phyloP scores from a whole-genome alignment of 2,797 vertebrate species.

The Orientallactaga sibirica region DNA sequence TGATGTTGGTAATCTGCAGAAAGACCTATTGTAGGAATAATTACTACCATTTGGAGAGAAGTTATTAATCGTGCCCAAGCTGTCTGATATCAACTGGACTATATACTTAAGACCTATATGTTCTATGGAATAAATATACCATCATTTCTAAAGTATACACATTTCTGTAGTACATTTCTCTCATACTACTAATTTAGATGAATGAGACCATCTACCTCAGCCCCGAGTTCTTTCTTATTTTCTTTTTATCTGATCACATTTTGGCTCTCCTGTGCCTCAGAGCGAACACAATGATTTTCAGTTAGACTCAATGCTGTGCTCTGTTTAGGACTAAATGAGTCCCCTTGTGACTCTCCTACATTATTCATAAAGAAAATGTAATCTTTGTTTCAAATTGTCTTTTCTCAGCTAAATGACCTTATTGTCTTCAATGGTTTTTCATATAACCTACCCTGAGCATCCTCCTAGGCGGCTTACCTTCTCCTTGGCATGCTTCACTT shows the following conservation, averaged over 20 bases:
- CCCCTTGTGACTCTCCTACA: background rate
- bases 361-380: background rate
- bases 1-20: background rate
- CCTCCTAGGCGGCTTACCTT: background rate
- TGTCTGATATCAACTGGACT: background rate
- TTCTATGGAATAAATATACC: background rate
- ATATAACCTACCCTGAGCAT: background rate
- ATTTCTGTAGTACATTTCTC: conserved; percentile 16
- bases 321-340: background rate
- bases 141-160: background rate
- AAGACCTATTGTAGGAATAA: background rate
- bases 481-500: background rate
- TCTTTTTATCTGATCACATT: too few relatives aligned
- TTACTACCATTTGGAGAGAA: background rate
- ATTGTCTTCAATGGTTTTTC: background rate
- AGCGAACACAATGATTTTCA: background rate
- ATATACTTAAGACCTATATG: background rate
- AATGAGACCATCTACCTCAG: background rate
- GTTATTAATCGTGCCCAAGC: background rate
- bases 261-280: background rate
- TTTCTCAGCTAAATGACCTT: background rate
- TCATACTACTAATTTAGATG: background rate
- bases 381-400: background rate
- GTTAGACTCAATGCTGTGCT: background rate
- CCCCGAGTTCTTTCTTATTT: background rate